phyloP scores from a whole-genome alignment of 2,888 invertebrate genomes.

The Halictus ligatus region DNA sequence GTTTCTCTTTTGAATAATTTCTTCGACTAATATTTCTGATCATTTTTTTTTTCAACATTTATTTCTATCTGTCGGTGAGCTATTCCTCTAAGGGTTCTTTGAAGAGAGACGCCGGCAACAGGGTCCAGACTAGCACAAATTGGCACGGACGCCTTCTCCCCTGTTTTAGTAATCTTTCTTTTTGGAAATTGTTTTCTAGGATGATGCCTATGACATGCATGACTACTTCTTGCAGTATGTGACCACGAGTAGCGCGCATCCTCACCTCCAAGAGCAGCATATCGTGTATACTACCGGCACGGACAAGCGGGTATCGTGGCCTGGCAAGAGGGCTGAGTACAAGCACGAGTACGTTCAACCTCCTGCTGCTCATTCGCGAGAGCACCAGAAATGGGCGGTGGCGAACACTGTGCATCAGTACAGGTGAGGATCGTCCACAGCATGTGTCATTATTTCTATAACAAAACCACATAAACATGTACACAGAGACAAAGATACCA shows the following conservation, averaged over 20 bases:
- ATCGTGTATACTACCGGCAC: conserved; percentile 85
- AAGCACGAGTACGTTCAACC: conserved; percentile 87
- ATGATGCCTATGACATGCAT: conserved; percentile 82
- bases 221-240: conserved; percentile 84
- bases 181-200: conserved; percentile 79
- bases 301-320: conserved; percentile 87
- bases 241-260: conserved; percentile 83
- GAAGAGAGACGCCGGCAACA: conserved; percentile 10
- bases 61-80: neutral
- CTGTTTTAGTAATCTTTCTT: conserved; percentile 59
- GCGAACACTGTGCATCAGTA: conserved; percentile 85
- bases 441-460: neutral
- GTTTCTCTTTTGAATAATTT: neutral
- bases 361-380: conserved; percentile 86
- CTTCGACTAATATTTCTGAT: neutral
- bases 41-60: neutral
- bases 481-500: neutral
- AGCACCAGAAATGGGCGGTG: conserved; percentile 87
- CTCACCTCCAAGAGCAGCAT: conserved; percentile 84
- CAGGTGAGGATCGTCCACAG: conserved; percentile 76
- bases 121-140: neutral
- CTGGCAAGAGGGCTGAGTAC: conserved; percentile 84
- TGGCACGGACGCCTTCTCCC: conserved; percentile 17
- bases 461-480: neutral
- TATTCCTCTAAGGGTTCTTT: neutral